phyloP scores from a whole-genome alignment of 2,113 vertebrate genomes.

The Phaethornis superciliosus region DNA sequence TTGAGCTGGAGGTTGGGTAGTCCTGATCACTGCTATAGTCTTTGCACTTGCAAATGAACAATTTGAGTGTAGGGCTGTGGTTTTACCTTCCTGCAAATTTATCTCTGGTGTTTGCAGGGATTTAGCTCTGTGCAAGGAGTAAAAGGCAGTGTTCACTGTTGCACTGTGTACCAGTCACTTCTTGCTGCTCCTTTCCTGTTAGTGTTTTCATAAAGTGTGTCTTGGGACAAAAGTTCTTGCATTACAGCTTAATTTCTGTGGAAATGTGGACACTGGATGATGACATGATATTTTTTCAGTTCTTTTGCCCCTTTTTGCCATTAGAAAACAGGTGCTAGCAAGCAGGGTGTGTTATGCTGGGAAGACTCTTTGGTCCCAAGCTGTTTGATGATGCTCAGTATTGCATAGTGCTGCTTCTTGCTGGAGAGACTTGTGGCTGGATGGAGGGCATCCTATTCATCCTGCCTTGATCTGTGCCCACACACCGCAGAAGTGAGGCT shows the following conservation, averaged over 20 bases:
- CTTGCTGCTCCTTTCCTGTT: neutral
- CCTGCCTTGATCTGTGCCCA: neutral
- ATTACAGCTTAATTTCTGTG: neutral
- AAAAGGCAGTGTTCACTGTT: fast-evolving
- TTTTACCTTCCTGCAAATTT: neutral
- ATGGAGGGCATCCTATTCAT: neutral
- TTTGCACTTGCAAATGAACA: neutral
- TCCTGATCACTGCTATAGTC: neutral
- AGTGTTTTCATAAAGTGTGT: neutral
- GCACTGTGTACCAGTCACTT: neutral
- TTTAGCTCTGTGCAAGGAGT: neutral
- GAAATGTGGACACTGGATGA: neutral
- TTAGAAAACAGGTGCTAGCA: neutral
- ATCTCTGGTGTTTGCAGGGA: neutral
- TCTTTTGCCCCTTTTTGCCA: neutral
- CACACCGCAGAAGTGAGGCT: neutral
- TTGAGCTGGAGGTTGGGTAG: neutral
- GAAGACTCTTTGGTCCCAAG: neutral
- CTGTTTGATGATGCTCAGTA: neutral
- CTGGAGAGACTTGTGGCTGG: neutral
- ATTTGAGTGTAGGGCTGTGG: neutral
- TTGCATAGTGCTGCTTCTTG: neutral
- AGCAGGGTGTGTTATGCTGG: neutral
- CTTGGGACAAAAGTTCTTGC: neutral
- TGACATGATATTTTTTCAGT: neutral